These are phyloP conservation scores for Alosa sapidissima DNA, from an alignment of 2,797 vertebrate species.

Conservation along the genomic window DNA sequence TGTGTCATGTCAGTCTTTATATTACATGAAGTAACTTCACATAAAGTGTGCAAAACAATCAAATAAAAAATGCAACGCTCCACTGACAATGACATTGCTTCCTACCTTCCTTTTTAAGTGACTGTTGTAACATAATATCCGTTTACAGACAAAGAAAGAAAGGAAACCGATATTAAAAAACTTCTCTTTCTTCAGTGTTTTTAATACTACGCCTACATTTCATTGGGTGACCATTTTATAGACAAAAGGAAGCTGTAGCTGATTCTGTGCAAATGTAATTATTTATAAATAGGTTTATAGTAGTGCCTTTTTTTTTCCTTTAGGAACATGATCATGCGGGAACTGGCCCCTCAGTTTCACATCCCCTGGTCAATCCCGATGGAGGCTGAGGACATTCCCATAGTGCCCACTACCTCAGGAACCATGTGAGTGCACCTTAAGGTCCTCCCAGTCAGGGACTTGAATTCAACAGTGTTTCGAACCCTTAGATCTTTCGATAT, in stretches of 20 bases:
- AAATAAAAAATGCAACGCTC: background rate
- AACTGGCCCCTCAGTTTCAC: constrained; percentile 94
- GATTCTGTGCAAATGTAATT: background rate
- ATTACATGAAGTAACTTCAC: background rate
- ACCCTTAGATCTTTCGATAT: no score
- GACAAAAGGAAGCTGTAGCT: background rate
- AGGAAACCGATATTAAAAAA: background rate
- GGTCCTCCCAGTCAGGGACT: background rate
- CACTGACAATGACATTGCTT: background rate
- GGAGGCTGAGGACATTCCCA: constrained; percentile 97
- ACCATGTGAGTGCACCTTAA: constrained; percentile 69
- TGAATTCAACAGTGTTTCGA: no score
- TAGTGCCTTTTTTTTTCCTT: background rate
- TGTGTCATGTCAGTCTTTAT: background rate
- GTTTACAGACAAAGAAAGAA: background rate
- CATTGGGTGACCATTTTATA: background rate
- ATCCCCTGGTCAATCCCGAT: constrained; percentile 98
- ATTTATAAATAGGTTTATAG: background rate
- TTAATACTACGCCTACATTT: background rate
- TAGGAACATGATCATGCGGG: constrained; percentile 98
- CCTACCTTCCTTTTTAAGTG: background rate
- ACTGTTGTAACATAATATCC: background rate
- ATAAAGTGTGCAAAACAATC: background rate
- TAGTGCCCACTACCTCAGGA: constrained; percentile 96
- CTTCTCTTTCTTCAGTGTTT: background rate